These are phyloP conservation scores for Passerina amoena DNA, from an alignment of 2,113 vertebrate genomes.

Conservation along the genomic window DNA sequence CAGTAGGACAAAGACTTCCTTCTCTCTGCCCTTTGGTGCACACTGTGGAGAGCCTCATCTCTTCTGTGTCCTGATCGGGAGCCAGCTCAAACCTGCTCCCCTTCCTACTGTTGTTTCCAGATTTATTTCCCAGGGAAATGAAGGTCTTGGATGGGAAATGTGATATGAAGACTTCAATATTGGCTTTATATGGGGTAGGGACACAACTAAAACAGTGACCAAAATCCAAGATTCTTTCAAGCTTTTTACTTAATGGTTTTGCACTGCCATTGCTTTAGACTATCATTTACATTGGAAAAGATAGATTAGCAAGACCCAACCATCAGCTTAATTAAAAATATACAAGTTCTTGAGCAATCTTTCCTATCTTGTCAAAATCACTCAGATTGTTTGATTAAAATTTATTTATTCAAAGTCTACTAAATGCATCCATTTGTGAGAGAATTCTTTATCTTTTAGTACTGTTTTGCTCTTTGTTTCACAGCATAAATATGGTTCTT, in stretches of 20 bases:
- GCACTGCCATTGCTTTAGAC: not conserved
- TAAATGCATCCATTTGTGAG: not conserved
- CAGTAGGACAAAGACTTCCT: not conserved
- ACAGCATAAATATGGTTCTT: not conserved
- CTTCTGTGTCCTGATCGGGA: not conserved
- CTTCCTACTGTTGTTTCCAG: not conserved
- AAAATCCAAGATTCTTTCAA: not conserved
- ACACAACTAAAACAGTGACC: not conserved
- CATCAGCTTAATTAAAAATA: not conserved
- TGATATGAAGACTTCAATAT: not conserved
- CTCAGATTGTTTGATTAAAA: not conserved
- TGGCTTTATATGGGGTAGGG: not conserved
- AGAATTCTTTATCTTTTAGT: not conserved
- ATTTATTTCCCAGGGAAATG: not conserved
- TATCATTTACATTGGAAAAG: not conserved
- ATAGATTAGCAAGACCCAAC: not conserved
- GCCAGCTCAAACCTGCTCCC: not conserved
- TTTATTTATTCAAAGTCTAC: not conserved
- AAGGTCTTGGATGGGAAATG: not conserved
- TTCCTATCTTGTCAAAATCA: not conserved
- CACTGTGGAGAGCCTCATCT: not conserved
- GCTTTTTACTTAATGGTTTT: not conserved
- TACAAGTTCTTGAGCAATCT: not conserved
- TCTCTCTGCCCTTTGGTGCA: not conserved
- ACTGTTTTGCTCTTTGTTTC: not conserved